Conservation (phyloP, 1,140 invertebrate genomes). For the Cryptotermes secundus region DNA sequence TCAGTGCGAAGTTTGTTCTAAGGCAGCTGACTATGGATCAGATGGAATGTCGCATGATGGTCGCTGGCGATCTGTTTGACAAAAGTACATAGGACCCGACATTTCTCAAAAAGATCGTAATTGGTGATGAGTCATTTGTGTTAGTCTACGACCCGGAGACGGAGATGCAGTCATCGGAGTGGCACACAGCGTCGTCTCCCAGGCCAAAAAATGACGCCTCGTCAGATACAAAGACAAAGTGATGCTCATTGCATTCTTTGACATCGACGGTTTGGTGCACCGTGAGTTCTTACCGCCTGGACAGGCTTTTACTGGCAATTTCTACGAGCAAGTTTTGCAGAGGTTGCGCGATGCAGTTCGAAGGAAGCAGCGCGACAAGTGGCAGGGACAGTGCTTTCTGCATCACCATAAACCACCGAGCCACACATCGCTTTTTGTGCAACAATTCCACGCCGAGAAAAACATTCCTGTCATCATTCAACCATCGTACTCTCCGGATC, state of each 20-base stretch:
- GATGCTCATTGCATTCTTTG: constrained; percentile 44
- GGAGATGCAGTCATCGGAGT: constrained; percentile 40
- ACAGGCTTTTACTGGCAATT: constrained; percentile 31
- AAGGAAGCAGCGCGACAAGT: constrained; percentile 31
- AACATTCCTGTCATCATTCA: constrained; percentile 24
- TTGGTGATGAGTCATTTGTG: constrained; percentile 41
- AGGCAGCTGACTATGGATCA: no score
- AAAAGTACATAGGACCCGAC: no score
- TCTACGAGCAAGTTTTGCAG: no score
- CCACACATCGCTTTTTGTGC: constrained; percentile 27
- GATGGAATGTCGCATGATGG: no score
- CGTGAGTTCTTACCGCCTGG: constrained; percentile 29
- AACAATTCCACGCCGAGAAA: constrained; percentile 18
- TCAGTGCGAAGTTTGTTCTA: no score
- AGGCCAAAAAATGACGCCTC: constrained; percentile 40
- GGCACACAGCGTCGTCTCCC: constrained; percentile 36
- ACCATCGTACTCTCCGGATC: constrained; percentile 25
- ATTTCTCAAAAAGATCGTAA: constrained; percentile 30
- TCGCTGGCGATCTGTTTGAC: no score
- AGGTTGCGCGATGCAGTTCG: constrained; percentile 35
- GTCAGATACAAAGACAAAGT: constrained; percentile 42
- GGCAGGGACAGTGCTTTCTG: not conserved
- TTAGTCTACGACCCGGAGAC: constrained; percentile 41
- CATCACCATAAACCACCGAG: constrained; percentile 29
- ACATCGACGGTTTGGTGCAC: constrained; percentile 36